Evolutionary conservation across 1,140 invertebrate genomes (phyloP).

Genomic region (Pantala flavescens): DNA sequence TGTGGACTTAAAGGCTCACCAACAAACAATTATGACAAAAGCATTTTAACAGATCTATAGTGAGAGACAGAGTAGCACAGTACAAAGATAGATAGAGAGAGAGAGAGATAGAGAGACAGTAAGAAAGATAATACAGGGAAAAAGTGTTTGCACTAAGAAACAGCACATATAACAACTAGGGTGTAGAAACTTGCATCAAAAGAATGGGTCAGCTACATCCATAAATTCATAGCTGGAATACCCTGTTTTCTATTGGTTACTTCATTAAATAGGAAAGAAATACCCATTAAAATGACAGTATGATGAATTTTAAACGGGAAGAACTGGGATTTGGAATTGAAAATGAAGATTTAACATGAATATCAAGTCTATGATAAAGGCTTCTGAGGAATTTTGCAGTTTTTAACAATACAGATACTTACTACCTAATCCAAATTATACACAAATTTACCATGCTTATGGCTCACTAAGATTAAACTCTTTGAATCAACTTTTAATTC

Average conservation of each 20-base stretch:
- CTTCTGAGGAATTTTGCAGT: neutral
- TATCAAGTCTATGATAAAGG: neutral
- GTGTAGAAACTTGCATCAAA: neutral
- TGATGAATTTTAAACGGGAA: neutral
- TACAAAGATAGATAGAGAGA: neutral
- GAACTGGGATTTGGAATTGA: neutral
- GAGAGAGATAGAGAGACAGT: neutral
- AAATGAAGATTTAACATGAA: neutral
- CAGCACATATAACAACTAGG: slow-evolving; percentile 5
- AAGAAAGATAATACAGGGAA: neutral
- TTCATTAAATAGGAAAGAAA: slow-evolving; percentile 2
- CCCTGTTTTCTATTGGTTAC: slow-evolving; percentile 3
- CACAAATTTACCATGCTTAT: neutral
- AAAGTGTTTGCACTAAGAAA: neutral
- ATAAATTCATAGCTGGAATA: neutral
- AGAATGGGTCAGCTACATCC: neutral
- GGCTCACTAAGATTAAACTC: neutral
- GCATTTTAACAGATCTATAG: neutral
- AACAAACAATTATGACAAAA: neutral
- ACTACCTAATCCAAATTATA: slow-evolving; percentile 7
- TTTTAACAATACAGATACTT: neutral
- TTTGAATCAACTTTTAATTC: neutral
- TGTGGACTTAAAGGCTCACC: neutral
- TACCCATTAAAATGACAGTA: neutral
- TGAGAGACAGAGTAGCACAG: neutral